Percentiles rank a stretch among this genome's conserved stretches.
Conservation (phyloP, 2,113 vertebrate genomes). For the Alligator sinensis region DNA sequence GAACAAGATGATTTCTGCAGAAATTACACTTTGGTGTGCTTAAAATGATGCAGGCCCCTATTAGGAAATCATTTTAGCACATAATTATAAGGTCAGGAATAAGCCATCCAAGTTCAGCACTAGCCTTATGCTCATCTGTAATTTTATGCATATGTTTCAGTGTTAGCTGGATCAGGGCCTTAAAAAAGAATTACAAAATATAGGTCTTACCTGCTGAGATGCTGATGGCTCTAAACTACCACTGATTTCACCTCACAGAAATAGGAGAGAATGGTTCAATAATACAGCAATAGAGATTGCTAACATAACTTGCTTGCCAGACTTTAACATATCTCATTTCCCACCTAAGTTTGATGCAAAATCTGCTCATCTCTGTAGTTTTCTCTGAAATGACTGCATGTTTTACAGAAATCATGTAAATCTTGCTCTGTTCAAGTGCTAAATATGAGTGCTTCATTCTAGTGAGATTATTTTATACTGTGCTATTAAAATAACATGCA, state of each 20-base stretch:
- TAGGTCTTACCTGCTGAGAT: neutral
- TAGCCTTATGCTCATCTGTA: neutral
- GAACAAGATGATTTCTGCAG: slow-evolving; percentile 2
- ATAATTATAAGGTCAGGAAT: slow-evolving; percentile 1
- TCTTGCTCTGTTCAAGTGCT: neutral
- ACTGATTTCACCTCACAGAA: neutral
- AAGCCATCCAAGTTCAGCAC: slow-evolving; percentile 16
- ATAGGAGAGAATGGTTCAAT: neutral
- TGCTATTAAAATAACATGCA: neutral
- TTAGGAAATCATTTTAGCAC: slow-evolving; percentile 28
- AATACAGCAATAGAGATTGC: neutral
- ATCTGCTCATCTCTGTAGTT: neutral
- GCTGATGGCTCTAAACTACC: neutral
- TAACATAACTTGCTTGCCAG: neutral
- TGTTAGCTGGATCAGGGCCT: neutral
- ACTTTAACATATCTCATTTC: neutral
- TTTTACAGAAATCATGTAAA: neutral
- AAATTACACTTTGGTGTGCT: slow-evolving; percentile 5
- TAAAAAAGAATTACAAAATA: neutral
- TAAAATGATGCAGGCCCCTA: neutral
- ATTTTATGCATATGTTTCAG: neutral
- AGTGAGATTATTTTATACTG: neutral
- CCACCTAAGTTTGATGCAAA: neutral
- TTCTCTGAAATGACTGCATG: neutral
- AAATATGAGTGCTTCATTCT: neutral